Base-by-base conservation (phyloP, 2,888 invertebrate species). In the Agrilus mali region DNA sequence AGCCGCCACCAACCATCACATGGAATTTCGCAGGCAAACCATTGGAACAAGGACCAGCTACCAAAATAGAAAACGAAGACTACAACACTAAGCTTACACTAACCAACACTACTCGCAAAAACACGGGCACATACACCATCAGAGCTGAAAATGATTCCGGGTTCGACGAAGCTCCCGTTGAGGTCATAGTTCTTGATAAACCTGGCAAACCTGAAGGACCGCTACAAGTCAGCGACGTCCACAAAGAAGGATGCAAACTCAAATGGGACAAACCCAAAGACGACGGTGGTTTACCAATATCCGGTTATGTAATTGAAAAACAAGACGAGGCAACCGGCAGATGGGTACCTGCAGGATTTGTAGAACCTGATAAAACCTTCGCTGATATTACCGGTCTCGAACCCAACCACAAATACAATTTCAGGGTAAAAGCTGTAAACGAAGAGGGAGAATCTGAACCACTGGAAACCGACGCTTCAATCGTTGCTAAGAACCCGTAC, bases 371-470 rank as follows among this genome's bases (percentile, higher is more conserved):
- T 40, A 82, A 82, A 57, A 78, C 83, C 1, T 86, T 89, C 56
- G 83, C 86, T 51, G 83, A 86, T 52, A 75, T 93, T 22, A 85
- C 82, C 51, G 95, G 94, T 35, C 73, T 98, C 12, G 92, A 93
- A 66, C 90, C 94, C 42, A 92, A 92, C 51, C 89, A 92, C 65
- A 88, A 93, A 47, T 98, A 98, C 70, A 88, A 95, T 64, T 99
- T 99, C 80, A 79, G 98, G 46, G 94, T 98, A 1, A 90, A 89
- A 60, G 98, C 98, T 7, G 79, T 92, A 8, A 97, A 97, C 66
- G 92, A 93, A 59, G 93, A 96, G 65, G 98, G 98, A 4, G 92
- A 92, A 65, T 95, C 95, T 0, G 96, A 96, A 57, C 94, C 96
- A 6, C 68, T 98, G 37, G 89, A 89, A 53, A 87, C 92, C 0